Conservation (phyloP, 23 tunicate genomes). For the Diplosoma virens region DNA sequence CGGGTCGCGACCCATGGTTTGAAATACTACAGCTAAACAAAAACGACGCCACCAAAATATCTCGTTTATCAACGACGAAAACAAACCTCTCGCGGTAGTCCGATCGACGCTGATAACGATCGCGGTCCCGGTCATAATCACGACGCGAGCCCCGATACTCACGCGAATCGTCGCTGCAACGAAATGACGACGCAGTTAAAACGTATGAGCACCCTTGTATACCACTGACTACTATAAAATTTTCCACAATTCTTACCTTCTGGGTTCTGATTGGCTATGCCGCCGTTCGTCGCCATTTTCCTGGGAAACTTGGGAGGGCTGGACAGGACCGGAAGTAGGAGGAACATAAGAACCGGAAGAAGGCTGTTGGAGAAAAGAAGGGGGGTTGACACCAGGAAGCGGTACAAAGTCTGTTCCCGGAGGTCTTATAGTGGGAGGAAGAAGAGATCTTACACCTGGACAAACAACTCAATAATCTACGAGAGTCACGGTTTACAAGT, state of each 20-base stretch:
- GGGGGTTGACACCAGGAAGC: conserved; percentile 24
- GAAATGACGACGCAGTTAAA: no score
- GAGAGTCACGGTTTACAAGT: no score
- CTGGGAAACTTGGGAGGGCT: not conserved
- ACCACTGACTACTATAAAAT: not conserved
- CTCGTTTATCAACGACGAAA: conserved; percentile 6
- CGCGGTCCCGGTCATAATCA: conserved; percentile 59
- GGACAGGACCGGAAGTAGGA: conserved; percentile 26
- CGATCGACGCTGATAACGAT: conserved; percentile 36
- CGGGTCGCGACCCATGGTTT: no score
- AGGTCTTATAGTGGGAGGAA: conserved; percentile 28
- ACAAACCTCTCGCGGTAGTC: conserved; percentile 42
- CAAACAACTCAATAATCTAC: no score
- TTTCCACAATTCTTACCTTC: not conserved
- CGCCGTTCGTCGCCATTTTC: conserved; percentile 22
- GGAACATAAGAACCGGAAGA: conserved; percentile 16
- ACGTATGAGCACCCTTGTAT: not conserved
- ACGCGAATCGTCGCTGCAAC: conserved; percentile 14
- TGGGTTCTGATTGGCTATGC: not conserved
- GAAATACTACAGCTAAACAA: no score
- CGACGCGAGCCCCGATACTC: conserved; percentile 40
- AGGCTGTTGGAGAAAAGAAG: conserved; percentile 36
- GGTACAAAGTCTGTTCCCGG: conserved; percentile 49
- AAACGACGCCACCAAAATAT: not conserved
- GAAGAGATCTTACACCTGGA: no score